Conservation (phyloP, 2,888 invertebrate genomes). For the Synanthedon formicaeformis region DNA sequence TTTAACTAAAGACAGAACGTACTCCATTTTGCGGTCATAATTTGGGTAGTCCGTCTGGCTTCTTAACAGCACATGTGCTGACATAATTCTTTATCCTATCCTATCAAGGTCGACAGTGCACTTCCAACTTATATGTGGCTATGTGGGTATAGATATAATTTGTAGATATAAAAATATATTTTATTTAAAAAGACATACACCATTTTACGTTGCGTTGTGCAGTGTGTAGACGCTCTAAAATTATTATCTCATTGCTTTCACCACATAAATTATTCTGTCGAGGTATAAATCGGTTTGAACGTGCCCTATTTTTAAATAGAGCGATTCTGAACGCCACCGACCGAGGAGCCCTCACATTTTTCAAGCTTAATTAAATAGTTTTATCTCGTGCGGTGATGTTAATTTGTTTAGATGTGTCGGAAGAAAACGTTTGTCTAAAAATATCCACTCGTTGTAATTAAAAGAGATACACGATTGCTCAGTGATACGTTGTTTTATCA, state of each 20-base stretch:
- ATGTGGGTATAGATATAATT: too few relatives aligned
- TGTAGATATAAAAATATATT: too few relatives aligned
- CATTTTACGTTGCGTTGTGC: not conserved
- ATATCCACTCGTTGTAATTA: slow-evolving; percentile 2
- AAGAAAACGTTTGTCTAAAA: slow-evolving; percentile 6
- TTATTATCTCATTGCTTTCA: slow-evolving; percentile 2
- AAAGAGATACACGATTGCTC: too few relatives aligned
- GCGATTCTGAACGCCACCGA: slow-evolving; percentile 1
- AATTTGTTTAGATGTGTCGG: slow-evolving; percentile 18
- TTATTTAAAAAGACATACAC: too few relatives aligned
- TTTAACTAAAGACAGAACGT: too few relatives aligned
- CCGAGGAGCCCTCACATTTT: slow-evolving; percentile 17
- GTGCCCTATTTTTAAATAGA: slow-evolving; percentile 5
- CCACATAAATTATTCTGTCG: slow-evolving; percentile 5
- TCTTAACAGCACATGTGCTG: too few relatives aligned
- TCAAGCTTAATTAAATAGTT: slow-evolving; percentile 31
- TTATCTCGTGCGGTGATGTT: slow-evolving; percentile 13
- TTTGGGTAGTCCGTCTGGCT: too few relatives aligned
- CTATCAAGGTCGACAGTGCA: too few relatives aligned
- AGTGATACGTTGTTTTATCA: too few relatives aligned
- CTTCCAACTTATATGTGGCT: too few relatives aligned
- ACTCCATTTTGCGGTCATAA: too few relatives aligned
- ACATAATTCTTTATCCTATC: too few relatives aligned
- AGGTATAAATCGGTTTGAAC: slow-evolving; percentile 6
- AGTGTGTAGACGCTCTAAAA: not conserved